Evolutionary conservation across 2,113 vertebrate genomes (phyloP), one percentile per base, ranked within the genome.

Genomic region (Romanogobio albipinnatus): DNA sequence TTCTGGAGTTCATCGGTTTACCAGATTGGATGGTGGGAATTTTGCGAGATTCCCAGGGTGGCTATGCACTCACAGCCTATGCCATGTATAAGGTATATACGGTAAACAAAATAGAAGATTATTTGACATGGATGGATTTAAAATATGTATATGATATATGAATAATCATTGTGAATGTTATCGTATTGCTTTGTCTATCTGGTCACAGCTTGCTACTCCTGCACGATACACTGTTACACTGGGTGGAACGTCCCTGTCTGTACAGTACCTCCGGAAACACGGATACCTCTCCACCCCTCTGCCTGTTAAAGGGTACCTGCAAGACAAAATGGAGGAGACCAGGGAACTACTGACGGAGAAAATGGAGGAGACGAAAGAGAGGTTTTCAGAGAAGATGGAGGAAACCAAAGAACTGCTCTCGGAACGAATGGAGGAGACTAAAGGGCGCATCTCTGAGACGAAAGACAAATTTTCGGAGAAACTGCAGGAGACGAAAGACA

Each of bases 1-100:
- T 97, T 89, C 92, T 97, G 82, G 96, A 97, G 88, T 53, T 92
- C 66, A 82, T 96, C 62, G 96, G 96, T 56, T 90, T 97, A 84
- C 96, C 96, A 70, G 94, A 96, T 86, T 94, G 91, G 5, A 4
- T 97, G 68, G 91, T 97, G 82, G 90, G 86, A 82, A 93, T 96
- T 88, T 91, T 97, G 91, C 96, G 95, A 87, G 94, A 96, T 89
- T 97, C 96, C 78, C 95, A 97, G 90, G 94, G 96, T 86, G 96
- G 96, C 83, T 96, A 96, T 89, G 95, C 95, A n/a, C 91, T 88
- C 22, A 88, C 87, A 29, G 87, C 87, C 36, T 99, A 99, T 80
- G 98, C 97, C 82, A 93, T 99, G 95, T 99, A 97, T 90, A 99
- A 99, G 96, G 98, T 99, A 94, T 49, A 43, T 13, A n/a, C n/a